Evolutionary conservation across 2,888 invertebrate genomes (phyloP), one percentile per base, ranked within the genome.

Genomic region (Drosophila stalkeri): DNA sequence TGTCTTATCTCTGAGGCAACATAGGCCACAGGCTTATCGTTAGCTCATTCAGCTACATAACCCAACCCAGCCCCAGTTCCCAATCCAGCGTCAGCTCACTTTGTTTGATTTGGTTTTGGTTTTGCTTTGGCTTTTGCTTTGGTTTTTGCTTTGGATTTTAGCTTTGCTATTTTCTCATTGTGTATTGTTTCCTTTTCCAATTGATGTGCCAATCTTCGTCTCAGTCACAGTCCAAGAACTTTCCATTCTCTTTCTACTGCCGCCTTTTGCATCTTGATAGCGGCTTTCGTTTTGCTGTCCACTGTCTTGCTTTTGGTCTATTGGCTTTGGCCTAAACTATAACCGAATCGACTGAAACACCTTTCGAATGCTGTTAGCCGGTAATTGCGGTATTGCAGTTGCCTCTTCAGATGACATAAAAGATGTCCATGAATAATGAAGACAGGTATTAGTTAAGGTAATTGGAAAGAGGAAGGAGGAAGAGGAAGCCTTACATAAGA

Each of bases 1-100:
- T 56, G 59, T 70, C 80, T 80, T 77, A 74, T 80, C 77, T 77
- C 43, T 57, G 68, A 52, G 46, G 52, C 52, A 56, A 44, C 61
- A 64, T 67, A 63, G 63, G 68, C 68, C 72, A 69, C 77, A 76
- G 65, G 71, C 82, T 79, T 79, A 87, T 84, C 85, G 60, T 18
- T 44, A 33, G 47, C 72, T 61, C 71, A 57, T 35, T n/a, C 47
- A 20, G 33, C 44, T 37, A 18, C 51, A 41, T 63, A 8, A 2
- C 16, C 16, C 7, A 39, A 16, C 9, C 27, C 14, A 1, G 16
- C 14, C 9, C 4, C 18, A 3, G 27, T 8, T 33, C 16, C 39
- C 43, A 47, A 2, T 8, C 16, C 16, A 20, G 23, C 18, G 55
- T 16, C 56, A 59, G 62, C 64, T 76, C 70, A 65, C 60, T 70